These are phyloP conservation scores for Drosophila lacertosa DNA, from an alignment of 1,140 invertebrate species.

Conservation along the genomic window DNA sequence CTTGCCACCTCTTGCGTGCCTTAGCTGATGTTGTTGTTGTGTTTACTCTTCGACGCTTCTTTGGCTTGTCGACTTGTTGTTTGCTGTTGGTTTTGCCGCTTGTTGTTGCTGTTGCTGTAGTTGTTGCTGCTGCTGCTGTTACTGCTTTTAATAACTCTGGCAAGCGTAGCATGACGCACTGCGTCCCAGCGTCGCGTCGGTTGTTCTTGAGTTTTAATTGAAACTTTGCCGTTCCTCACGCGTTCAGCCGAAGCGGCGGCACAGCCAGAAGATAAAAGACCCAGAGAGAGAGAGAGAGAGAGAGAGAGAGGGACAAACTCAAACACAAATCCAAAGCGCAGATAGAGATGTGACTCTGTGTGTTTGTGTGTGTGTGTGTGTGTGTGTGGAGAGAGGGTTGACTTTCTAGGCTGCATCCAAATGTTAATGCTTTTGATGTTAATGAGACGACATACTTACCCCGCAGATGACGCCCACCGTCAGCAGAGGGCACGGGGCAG, in stretches of 20 bases:
- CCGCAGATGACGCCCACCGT: not conserved
- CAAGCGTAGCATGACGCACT: constrained; percentile 61
- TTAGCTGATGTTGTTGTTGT: constrained; percentile 25
- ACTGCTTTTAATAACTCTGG: constrained; percentile 58
- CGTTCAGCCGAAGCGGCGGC: constrained; percentile 44
- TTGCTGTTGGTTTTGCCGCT: constrained; percentile 29
- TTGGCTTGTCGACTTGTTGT: constrained; percentile 47
- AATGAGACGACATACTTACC: constrained; percentile 33
- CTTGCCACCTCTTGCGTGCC: not conserved
- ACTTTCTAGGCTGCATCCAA: constrained; percentile 45
- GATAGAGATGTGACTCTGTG: constrained; percentile 20
- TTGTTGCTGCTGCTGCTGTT: constrained; percentile 25
- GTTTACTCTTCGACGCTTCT: constrained; percentile 55
- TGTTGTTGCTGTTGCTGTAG: constrained; percentile 10
- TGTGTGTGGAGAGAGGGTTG: not conserved
- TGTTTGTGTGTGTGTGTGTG: not conserved
- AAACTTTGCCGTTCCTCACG: constrained; percentile 64
- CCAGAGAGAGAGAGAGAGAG: not conserved
- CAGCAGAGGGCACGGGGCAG: too few relatives aligned
- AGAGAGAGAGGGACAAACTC: not conserved
- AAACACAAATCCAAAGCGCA: not conserved
- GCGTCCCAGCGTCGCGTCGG: constrained; percentile 21
- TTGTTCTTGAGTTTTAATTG: constrained; percentile 62
- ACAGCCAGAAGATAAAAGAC: constrained; percentile 20
- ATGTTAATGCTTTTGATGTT: constrained; percentile 39